Evolutionary conservation across 2,888 invertebrate genomes (phyloP).

Genomic region (Lasioglossum zephyrum): DNA sequence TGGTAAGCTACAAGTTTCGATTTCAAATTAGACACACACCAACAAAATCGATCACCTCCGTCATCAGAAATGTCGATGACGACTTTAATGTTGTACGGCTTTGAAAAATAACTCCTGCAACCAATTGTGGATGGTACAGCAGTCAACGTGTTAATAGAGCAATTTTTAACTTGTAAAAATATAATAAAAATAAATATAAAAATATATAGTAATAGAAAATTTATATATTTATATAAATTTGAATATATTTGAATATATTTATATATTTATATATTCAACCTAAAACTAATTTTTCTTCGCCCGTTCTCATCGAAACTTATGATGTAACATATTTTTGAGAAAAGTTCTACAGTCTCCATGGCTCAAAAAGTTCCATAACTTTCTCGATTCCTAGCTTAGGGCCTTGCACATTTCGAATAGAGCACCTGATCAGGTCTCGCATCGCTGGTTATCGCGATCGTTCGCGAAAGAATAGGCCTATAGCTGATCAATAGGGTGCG

Average conservation of each 20-base stretch:
- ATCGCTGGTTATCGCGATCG: background rate
- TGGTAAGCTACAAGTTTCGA: conserved; percentile 74
- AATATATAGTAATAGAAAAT: too few relatives aligned
- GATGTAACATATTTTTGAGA: background rate
- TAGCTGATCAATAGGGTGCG: background rate
- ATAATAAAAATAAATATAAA: too few relatives aligned
- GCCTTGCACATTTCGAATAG: background rate
- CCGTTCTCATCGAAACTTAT: background rate
- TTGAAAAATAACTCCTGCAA: too few relatives aligned
- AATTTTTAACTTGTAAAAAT: too few relatives aligned
- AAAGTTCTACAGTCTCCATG: background rate
- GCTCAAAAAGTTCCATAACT: background rate
- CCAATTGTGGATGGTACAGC: too few relatives aligned
- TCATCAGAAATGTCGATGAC: background rate
- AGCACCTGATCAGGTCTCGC: background rate
- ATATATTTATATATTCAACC: too few relatives aligned
- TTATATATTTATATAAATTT: too few relatives aligned
- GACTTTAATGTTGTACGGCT: background rate
- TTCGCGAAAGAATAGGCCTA: background rate
- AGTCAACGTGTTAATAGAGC: too few relatives aligned
- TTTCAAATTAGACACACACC: background rate
- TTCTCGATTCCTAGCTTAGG: background rate
- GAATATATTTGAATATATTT: too few relatives aligned
- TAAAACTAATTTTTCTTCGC: too few relatives aligned
- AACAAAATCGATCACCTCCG: background rate